Evolutionary conservation across 2,113 vertebrate genomes (phyloP).

Genomic region (Hyaena hyaena): DNA sequence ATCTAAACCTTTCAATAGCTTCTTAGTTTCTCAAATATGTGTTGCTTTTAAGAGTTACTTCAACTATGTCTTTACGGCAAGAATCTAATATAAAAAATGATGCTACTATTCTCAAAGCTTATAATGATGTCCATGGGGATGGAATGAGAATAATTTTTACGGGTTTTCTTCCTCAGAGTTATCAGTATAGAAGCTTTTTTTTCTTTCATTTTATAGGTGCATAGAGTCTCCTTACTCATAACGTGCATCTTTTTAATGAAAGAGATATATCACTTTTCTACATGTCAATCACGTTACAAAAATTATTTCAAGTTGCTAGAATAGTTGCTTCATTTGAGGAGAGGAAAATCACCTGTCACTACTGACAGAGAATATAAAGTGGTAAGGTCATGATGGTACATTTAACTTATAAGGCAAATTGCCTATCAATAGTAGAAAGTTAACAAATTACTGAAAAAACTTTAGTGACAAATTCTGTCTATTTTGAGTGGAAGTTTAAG

Average conservation of each 20-base stretch:
- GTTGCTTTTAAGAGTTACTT: background rate
- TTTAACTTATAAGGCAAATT: slow-evolving; percentile 51
- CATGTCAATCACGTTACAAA: slow-evolving; percentile 50
- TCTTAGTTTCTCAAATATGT: slow-evolving; percentile 52
- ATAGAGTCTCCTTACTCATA: background rate
- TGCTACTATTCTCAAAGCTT: background rate
- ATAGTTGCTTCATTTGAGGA: slow-evolving; percentile 50
- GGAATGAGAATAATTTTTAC: background rate
- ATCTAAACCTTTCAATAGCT: slow-evolving; percentile 19
- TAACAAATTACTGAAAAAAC: slow-evolving; percentile 22
- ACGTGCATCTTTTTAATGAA: slow-evolving; percentile 3
- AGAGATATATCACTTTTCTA: slow-evolving; percentile 6
- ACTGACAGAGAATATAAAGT: slow-evolving; percentile 5
- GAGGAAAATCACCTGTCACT: slow-evolving; percentile 45
- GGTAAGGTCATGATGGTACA: background rate
- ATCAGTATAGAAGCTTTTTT: background rate
- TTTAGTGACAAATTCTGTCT: background rate
- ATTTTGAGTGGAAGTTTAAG: background rate
- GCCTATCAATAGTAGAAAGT: background rate
- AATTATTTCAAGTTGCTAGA: slow-evolving; percentile 54
- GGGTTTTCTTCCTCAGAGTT: background rate
- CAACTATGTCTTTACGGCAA: background rate
- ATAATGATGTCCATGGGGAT: background rate
- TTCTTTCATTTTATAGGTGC: background rate
- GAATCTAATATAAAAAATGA: background rate